A percentile compares a stretch with the other conserved stretches of the same genome.
Conservation (phyloP, 2,113 vertebrate genomes). For the Pangasianodon hypophthalmus region DNA sequence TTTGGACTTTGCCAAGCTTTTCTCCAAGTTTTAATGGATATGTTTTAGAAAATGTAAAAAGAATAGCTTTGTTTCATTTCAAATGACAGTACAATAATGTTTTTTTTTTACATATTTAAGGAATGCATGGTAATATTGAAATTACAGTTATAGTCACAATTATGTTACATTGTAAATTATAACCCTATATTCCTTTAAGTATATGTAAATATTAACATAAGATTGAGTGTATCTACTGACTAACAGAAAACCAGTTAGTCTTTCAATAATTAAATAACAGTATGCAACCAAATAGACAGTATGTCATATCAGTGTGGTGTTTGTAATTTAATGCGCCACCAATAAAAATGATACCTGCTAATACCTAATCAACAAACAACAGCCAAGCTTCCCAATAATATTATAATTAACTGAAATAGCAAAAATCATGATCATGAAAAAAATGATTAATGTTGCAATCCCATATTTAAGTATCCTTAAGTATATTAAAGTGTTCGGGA, state of each 20-base stretch:
- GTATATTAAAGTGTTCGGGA: neutral
- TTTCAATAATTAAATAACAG: neutral
- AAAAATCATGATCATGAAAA: neutral
- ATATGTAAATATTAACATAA: too few species aligned
- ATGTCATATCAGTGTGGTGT: neutral
- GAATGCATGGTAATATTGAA: neutral
- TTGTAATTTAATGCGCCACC: neutral
- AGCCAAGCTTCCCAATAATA: neutral
- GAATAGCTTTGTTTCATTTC: neutral
- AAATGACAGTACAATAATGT: neutral
- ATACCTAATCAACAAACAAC: neutral
- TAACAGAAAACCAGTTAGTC: neutral
- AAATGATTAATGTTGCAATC: neutral
- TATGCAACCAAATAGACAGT: neutral
- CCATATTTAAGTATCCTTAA: neutral
- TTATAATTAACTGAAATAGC: neutral
- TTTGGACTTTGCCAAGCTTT: neutral
- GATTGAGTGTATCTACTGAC: neutral
- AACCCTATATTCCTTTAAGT: neutral
- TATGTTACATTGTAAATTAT: neutral
- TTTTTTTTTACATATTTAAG: neutral
- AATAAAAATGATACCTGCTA: neutral
- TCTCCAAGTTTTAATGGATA: neutral
- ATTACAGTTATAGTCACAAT: neutral
- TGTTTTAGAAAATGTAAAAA: neutral